phyloP scores from a whole-genome alignment of 2,888 invertebrate species.

The Ophion ventricosus region DNA sequence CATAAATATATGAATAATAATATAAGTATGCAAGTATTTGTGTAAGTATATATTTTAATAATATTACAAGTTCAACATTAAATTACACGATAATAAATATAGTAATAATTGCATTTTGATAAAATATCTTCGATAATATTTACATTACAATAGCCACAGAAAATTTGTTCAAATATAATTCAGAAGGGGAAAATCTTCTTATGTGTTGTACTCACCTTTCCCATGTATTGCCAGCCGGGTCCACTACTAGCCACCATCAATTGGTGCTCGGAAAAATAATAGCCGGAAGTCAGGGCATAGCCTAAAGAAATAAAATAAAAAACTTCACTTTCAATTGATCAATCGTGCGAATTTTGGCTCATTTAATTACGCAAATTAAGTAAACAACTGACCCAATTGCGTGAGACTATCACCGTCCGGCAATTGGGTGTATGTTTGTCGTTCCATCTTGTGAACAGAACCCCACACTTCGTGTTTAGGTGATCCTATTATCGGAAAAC shows the following conservation, averaged over 20 bases:
- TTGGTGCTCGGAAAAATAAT: conserved; percentile 70
- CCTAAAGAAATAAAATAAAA: conserved; percentile 67
- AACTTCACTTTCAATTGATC: not conserved
- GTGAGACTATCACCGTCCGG: conserved; percentile 65
- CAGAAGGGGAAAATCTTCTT: not conserved
- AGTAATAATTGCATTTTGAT: no score
- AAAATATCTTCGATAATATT: no score
- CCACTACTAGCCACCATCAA: conserved; percentile 73
- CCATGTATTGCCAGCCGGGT: conserved; percentile 73
- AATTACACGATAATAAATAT: no score
- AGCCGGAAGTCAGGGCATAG: conserved; percentile 75
- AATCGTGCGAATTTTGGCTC: not conserved
- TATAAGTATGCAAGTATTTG: no score
- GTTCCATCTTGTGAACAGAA: conserved; percentile 63
- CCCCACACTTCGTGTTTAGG: conserved; percentile 71
- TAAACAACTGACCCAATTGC: conserved; percentile 68
- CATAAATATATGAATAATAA: no score
- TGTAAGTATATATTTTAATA: no score
- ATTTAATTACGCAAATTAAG: not conserved
- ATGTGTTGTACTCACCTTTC: conserved; percentile 67
- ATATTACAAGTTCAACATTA: no score
- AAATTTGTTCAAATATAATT: not conserved
- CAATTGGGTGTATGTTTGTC: conserved; percentile 38
- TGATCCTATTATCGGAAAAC: conserved; percentile 69
- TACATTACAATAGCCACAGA: no score